Evolutionary conservation across 2,888 invertebrate species (phyloP).

Genomic region (Ischnus inquisitorius): DNA sequence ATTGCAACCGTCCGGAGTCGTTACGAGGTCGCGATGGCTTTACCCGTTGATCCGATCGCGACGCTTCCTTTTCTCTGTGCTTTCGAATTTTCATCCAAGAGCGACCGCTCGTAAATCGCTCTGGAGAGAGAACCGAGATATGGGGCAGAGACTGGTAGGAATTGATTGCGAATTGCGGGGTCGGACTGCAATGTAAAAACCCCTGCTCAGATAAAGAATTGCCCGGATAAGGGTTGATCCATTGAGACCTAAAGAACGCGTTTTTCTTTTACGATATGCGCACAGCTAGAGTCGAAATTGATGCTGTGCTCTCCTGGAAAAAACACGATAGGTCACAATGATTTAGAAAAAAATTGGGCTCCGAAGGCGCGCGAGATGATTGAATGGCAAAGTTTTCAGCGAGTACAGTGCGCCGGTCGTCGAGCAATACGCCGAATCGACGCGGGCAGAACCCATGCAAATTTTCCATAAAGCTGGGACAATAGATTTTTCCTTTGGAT

Average conservation of each 20-base stretch:
- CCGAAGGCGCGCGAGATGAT: not conserved
- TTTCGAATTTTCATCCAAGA: no score
- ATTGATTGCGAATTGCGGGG: no score
- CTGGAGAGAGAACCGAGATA: no score
- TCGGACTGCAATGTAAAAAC: no score
- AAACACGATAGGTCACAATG: conserved; percentile 40
- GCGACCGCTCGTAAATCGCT: no score
- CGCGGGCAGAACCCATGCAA: conserved; percentile 11
- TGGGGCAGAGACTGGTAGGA: no score
- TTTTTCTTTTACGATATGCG: conserved; percentile 3
- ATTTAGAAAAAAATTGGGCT: conserved; percentile 8
- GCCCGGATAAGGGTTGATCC: conserved; percentile 77
- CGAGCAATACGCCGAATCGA: conserved; percentile 8
- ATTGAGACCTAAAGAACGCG: conserved; percentile 49
- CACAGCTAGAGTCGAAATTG: conserved; percentile 32
- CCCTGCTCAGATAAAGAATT: conserved; percentile 51
- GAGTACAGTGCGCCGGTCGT: not conserved
- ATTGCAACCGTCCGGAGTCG: no score
- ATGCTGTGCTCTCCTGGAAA: conserved; percentile 52
- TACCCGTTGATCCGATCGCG: no score
- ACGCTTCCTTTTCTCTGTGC: no score
- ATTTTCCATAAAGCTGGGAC: conserved; percentile 13
- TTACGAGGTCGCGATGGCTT: no score
- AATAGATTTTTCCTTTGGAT: conserved; percentile 3
- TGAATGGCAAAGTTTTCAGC: conserved; percentile 11